Evolutionary conservation across 2,113 vertebrate genomes (phyloP), one percentile per base, ranked within the genome.

Genomic region (Thermophis baileyi): DNA sequence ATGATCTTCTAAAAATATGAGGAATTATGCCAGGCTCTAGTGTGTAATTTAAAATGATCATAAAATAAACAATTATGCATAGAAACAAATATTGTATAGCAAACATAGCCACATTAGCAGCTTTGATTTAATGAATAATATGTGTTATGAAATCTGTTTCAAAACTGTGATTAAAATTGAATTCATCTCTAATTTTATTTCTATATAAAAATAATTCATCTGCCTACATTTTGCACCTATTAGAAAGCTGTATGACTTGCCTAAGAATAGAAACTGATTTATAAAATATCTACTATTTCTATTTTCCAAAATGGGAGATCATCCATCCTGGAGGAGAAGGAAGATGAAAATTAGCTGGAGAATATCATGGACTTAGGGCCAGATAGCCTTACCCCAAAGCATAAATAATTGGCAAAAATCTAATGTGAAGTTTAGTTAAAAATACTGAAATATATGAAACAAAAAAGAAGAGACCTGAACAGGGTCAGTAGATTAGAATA

Each of bases 51-150:
- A 86, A 86, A 89, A 46, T n/a, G 46, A 50, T 60, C 27, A 53
- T 49, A 90, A 89, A 81, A 89, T 51, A 89, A 94, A 60, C 40
- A 93, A 12, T 12, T 60, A 35, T 90, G 85, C 54, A 47, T 55
- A 51, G 63, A 55, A 55, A 85, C 35, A 89, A 46, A 11, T 7
- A 11, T 30, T 20, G 1, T 18, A 46, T 35, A 50, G 46, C 10
- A 85, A 54, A 12, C 40, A 40, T 46, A 85, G 51, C 50, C 50
- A 27, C 25, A 54, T 87, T 49, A 60, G 46, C 49, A 40, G n/a
- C n/a, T 85, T 51, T 91, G 30, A 12, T 90, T 51, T 81, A 30
- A 55, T 89, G 35, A 55, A 55, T 14, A 12, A 5, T 5, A 27
- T 50, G 18, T 49, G 27, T 22, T 10, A 90, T 63, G 35, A 85